Evolutionary conservation across 2,888 invertebrate species (phyloP).

Genomic region (Macaria liturata): DNA sequence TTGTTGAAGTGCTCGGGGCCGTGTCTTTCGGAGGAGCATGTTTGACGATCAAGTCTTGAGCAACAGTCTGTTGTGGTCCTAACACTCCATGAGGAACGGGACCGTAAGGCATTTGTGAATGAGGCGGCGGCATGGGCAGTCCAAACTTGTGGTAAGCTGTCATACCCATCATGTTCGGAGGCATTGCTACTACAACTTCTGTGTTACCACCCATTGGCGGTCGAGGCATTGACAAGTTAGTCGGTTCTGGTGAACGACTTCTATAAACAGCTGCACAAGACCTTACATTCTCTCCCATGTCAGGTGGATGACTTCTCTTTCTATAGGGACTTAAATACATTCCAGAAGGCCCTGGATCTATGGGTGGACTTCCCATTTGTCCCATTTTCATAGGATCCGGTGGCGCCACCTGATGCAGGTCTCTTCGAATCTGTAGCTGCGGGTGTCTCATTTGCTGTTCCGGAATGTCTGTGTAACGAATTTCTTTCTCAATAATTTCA

Average conservation of each 20-base stretch:
- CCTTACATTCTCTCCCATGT: constrained; percentile 70
- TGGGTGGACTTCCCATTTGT: constrained; percentile 70
- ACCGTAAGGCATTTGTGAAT: constrained; percentile 71
- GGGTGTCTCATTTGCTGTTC: constrained; percentile 78
- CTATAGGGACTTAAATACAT: constrained; percentile 81
- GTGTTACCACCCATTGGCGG: constrained; percentile 55
- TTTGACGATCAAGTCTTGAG: constrained; percentile 80
- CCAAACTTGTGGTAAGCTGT: constrained; percentile 78
- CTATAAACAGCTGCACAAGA: constrained; percentile 69
- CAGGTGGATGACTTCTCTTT: constrained; percentile 82
- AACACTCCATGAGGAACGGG: constrained; percentile 65
- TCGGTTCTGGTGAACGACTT: constrained; percentile 76
- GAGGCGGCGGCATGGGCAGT: constrained; percentile 73
- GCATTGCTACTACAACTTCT: constrained; percentile 68
- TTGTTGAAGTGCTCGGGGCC: constrained; percentile 64
- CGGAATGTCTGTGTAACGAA: constrained; percentile 74
- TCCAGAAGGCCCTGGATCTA: constrained; percentile 71
- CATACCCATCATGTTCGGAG: constrained; percentile 71
- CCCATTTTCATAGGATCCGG: constrained; percentile 65
- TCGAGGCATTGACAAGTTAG: constrained; percentile 76
- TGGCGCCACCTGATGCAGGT: constrained; percentile 85
- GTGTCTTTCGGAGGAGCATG: constrained; percentile 78
- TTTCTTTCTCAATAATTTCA: constrained; percentile 75
- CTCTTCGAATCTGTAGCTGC: constrained; percentile 89
- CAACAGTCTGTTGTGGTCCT: constrained; percentile 78